phyloP scores from a whole-genome alignment of 2,797 vertebrate species.

The Pseudochirops corinnae region DNA sequence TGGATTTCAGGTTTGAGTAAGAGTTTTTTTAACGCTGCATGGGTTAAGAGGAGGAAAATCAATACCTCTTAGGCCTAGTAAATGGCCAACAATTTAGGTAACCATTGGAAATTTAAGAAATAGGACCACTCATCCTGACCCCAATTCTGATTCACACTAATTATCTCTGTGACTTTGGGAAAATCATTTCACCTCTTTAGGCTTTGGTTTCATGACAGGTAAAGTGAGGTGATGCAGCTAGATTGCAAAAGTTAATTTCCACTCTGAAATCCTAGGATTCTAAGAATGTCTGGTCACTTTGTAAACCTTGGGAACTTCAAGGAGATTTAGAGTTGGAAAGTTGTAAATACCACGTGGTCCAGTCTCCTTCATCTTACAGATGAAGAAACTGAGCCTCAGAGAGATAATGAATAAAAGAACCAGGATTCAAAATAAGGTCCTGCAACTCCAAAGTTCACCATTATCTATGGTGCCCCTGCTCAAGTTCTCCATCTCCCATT shows the following conservation, averaged over 20 bases:
- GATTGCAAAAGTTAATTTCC: neutral
- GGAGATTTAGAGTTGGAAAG: neutral
- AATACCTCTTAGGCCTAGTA: neutral
- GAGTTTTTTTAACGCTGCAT: neutral
- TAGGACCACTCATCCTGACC: neutral
- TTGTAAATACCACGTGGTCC: neutral
- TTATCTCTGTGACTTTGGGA: neutral
- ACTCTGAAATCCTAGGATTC: neutral
- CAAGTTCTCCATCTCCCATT: neutral
- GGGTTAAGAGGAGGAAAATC: neutral
- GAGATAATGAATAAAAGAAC: neutral
- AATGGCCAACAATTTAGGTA: neutral
- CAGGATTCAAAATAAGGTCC: neutral
- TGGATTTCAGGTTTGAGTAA: neutral
- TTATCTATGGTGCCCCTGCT: neutral
- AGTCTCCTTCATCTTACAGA: neutral
- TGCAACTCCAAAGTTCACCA: neutral
- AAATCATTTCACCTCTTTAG: neutral
- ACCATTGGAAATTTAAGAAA: neutral
- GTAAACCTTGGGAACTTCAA: constrained; percentile 7
- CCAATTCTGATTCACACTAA: neutral
- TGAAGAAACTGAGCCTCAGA: neutral
- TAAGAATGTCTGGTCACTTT: neutral
- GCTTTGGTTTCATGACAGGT: neutral
- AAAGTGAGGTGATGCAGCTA: neutral